Percentiles rank a stretch among this genome's conserved stretches.
These are phyloP conservation scores for Himalopsyche anomala DNA, from an alignment of 2,888 invertebrate genomes.

Conservation along the genomic window DNA sequence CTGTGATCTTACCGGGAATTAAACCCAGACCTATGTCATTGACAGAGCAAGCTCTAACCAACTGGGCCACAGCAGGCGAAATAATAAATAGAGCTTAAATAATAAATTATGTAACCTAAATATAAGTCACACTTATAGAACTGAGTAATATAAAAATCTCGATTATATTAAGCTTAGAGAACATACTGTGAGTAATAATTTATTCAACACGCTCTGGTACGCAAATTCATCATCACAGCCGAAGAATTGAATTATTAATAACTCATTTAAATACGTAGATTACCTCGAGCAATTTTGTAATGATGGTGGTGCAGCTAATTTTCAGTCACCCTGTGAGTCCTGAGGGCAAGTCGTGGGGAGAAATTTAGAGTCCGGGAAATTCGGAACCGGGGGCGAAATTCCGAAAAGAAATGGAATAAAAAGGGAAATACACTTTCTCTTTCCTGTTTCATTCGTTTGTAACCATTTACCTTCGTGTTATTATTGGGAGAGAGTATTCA, in stretches of 20 bases:
- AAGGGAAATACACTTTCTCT: neutral
- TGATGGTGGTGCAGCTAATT: neutral
- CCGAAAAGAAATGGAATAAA: neutral
- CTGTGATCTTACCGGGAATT: too few species aligned
- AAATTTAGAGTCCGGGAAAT: constrained; percentile 8
- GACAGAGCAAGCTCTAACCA: too few species aligned
- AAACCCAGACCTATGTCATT: too few species aligned
- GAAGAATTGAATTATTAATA: neutral
- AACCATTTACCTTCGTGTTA: neutral
- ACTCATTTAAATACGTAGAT: neutral
- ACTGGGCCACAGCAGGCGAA: too few species aligned
- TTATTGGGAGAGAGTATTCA: neutral
- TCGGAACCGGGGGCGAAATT: neutral
- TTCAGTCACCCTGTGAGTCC: neutral
- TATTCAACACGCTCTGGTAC: neutral
- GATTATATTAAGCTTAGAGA: too few species aligned
- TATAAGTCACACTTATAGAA: too few species aligned
- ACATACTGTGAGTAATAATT: too few species aligned
- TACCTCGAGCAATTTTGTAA: neutral
- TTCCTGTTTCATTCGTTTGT: neutral
- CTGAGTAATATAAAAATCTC: too few species aligned
- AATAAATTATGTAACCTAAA: too few species aligned
- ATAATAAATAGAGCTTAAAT: too few species aligned
- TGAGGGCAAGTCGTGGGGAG: neutral
- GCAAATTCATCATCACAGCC: neutral